A percentile compares a stretch with the other conserved stretches of the same genome.
Evolutionary conservation across 2,797 vertebrate species (phyloP).

Genomic region (Lophotriccus pileatus): DNA sequence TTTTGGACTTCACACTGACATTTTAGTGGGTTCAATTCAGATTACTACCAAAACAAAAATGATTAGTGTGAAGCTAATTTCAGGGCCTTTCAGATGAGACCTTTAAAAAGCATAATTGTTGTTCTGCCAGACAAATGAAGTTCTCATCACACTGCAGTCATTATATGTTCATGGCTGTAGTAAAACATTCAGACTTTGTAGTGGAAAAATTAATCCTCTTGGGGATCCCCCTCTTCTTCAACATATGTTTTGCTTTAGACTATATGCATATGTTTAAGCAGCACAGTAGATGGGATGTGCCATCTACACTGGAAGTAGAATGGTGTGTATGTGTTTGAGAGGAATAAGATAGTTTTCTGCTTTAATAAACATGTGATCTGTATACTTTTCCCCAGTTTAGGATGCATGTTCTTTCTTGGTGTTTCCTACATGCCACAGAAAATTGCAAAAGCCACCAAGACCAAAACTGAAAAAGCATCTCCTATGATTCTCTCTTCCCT

Average conservation of each 20-base stretch:
- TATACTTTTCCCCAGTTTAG: not conserved
- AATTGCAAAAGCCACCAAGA: not conserved
- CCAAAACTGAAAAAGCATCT: not conserved
- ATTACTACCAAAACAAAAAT: not conserved
- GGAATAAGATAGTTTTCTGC: not conserved
- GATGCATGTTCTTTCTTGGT: not conserved
- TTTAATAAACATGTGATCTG: not conserved
- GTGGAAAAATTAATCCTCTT: not conserved
- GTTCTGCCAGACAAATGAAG: not conserved
- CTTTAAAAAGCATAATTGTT: not conserved
- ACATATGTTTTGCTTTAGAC: not conserved
- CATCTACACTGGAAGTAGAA: not conserved
- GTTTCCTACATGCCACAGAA: not conserved
- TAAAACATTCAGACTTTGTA: not conserved
- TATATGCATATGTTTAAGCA: not conserved
- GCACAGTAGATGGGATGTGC: not conserved
- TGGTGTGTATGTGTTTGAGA: fast-evolving
- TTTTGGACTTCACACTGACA: not conserved
- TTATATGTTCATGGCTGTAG: not conserved
- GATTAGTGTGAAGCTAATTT: not conserved
- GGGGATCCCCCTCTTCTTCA: not conserved
- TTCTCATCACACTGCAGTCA: not conserved
- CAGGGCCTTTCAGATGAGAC: not conserved
- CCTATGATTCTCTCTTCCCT: not conserved
- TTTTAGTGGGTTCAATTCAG: not conserved